These are phyloP conservation scores for Merodon equestris DNA, from an alignment of 2,888 invertebrate genomes.

Conservation along the genomic window DNA sequence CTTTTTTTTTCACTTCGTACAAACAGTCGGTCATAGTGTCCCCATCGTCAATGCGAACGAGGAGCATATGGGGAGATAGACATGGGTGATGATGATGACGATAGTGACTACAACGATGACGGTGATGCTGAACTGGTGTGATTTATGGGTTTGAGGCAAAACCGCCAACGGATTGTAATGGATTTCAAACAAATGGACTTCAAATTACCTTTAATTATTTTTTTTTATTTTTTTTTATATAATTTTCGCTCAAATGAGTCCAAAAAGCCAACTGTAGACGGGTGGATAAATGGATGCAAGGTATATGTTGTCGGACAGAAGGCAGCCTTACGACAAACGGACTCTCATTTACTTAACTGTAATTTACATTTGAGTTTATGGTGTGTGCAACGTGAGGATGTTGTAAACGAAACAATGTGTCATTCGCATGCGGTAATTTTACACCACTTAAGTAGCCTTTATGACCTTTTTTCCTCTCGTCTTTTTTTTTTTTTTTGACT, in stretches of 20 bases:
- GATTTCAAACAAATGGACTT: slow-evolving; percentile 61
- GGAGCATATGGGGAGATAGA: background rate
- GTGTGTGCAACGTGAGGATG: slow-evolving; percentile 46
- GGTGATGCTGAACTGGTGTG: slow-evolving; percentile 38
- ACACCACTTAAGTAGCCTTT: slow-evolving; percentile 68
- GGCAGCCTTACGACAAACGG: background rate
- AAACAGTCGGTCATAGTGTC: too few relatives aligned
- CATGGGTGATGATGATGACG: background rate
- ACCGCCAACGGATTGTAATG: slow-evolving; percentile 56
- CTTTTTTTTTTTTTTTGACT: slow-evolving; percentile 4
- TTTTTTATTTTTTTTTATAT: slow-evolving; percentile 6
- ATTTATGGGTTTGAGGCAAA: slow-evolving; percentile 30
- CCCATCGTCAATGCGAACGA: too few relatives aligned
- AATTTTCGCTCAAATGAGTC: too few relatives aligned
- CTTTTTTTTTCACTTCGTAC: slow-evolving; percentile 1
- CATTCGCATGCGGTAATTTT: slow-evolving; percentile 66
- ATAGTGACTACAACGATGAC: background rate
- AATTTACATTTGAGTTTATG: slow-evolving; percentile 42
- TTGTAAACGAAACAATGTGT: slow-evolving; percentile 65
- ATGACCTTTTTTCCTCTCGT: slow-evolving; percentile 49
- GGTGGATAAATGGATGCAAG: slow-evolving; percentile 26
- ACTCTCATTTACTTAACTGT: slow-evolving; percentile 31
- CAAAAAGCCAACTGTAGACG: slow-evolving; percentile 22
- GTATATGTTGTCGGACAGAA: background rate
- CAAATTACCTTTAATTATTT: slow-evolving; percentile 50